Conservation (phyloP, 2,113 vertebrate genomes). For the Onychostoma macrolepis region DNA sequence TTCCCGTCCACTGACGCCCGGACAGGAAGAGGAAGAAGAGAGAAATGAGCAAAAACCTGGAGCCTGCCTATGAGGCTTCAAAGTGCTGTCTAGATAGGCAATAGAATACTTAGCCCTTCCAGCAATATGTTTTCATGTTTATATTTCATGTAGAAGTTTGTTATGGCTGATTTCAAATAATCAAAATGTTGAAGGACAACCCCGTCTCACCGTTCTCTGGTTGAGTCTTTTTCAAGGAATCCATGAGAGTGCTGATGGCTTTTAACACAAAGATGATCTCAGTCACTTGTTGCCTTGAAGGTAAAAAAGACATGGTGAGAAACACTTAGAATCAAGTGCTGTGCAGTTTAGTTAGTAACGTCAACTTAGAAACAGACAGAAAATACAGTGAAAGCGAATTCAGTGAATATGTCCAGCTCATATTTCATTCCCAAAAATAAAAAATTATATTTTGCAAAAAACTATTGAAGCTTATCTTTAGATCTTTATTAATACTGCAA, state of each 20-base stretch:
- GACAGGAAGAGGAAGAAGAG: not conserved
- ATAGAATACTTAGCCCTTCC: not conserved
- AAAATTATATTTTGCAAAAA: not conserved
- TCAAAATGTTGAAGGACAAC: not conserved
- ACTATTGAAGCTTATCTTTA: not conserved
- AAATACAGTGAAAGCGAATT: not conserved
- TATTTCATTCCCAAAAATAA: not conserved
- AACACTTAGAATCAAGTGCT: not conserved
- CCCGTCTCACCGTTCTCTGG: slow-evolving; percentile 91
- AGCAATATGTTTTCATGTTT: not conserved
- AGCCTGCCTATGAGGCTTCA: not conserved
- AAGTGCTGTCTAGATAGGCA: not conserved
- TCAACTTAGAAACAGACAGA: not conserved
- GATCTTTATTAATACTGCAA: too few species aligned
- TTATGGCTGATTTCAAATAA: not conserved
- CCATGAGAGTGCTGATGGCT: slow-evolving; percentile 98
- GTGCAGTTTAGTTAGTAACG: not conserved
- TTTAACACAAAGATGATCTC: slow-evolving; percentile 99
- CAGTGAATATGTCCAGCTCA: not conserved
- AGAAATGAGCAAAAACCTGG: not conserved
- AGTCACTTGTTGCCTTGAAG: slow-evolving; percentile 94
- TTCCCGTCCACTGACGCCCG: slow-evolving; percentile 87
- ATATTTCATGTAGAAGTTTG: not conserved
- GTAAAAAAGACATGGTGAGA: slow-evolving; percentile 1
- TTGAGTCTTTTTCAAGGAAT: slow-evolving; percentile 98